A percentile compares a stretch with the other conserved stretches of the same genome.
Conservation (phyloP, 2,113 vertebrate species). For the Mirza zaza region DNA sequence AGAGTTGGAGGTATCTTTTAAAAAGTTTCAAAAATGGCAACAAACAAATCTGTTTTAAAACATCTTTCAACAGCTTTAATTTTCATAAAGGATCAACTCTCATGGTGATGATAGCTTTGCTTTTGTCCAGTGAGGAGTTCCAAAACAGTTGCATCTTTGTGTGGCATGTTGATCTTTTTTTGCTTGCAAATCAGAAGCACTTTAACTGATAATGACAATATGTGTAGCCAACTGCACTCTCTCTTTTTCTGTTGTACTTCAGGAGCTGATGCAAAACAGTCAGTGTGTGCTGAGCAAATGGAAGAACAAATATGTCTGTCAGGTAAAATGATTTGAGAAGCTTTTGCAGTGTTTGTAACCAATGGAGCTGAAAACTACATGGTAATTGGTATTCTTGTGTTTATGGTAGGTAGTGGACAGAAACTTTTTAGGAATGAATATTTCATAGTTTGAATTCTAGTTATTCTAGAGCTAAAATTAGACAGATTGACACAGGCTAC, state of each 20-base stretch:
- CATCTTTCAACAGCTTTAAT: conserved; percentile 95
- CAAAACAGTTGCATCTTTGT: conserved; percentile 93
- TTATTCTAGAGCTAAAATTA: conserved; percentile 63
- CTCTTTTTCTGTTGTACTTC: conserved; percentile 84
- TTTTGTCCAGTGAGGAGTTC: conserved; percentile 85
- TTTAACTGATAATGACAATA: conserved; percentile 75
- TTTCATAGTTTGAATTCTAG: conserved; percentile 58
- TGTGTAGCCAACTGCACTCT: conserved; percentile 75
- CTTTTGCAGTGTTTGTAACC: conserved; percentile 70
- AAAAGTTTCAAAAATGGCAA: conserved; percentile 87
- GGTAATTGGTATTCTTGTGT: conserved; percentile 64
- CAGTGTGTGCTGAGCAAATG: conserved; percentile 94
- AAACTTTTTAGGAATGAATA: conserved; percentile 48
- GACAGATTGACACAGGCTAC: conserved; percentile 17
- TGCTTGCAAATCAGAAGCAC: conserved; percentile 81
- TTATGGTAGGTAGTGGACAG: conserved; percentile 72
- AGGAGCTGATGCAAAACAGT: conserved; percentile 94
- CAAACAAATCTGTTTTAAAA: conserved; percentile 90
- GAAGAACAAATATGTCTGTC: conserved; percentile 94
- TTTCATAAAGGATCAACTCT: conserved; percentile 91
- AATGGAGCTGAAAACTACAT: conserved; percentile 72
- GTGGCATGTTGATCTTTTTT: conserved; percentile 76
- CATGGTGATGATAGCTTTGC: conserved; percentile 87
- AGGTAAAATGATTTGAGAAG: conserved; percentile 90
- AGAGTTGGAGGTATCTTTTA: conserved; percentile 95